A percentile compares a stretch with the other conserved stretches of the same genome.
These are phyloP conservation scores for Vanessa tameamea DNA, from an alignment of 1,140 invertebrate species.

Conservation along the genomic window DNA sequence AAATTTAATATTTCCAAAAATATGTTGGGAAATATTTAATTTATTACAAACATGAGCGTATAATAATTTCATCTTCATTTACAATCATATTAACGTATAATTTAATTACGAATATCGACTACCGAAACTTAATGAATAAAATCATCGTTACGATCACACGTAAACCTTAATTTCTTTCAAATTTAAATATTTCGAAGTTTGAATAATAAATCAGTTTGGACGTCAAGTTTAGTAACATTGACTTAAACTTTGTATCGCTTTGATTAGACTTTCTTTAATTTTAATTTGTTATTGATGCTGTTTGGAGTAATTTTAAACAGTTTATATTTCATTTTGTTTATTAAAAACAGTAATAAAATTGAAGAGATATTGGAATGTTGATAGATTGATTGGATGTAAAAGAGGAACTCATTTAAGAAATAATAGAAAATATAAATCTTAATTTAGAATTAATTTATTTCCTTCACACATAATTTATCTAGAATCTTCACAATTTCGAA, in stretches of 20 bases:
- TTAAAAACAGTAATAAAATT: neutral
- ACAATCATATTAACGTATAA: neutral
- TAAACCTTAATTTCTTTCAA: constrained; percentile 4
- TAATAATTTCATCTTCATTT: neutral
- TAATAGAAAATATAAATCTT: no score
- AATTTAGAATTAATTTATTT: no score
- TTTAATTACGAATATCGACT: neutral
- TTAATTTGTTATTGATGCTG: neutral
- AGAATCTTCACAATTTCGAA: no score
- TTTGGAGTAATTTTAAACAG: neutral
- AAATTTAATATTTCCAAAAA: no score
- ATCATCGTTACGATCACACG: constrained; percentile 12
- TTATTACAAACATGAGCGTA: neutral
- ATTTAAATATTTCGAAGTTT: neutral
- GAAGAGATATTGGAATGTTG: neutral
- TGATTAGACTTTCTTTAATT: constrained; percentile 1
- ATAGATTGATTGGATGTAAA: neutral
- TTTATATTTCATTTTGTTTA: neutral
- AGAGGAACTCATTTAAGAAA: no score
- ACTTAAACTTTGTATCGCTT: constrained; percentile 7
- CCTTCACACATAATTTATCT: no score
- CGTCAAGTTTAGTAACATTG: constrained; percentile 7
- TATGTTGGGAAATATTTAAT: no score
- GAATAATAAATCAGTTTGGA: constrained; percentile 22
- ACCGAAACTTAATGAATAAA: constrained; percentile 4